These are phyloP conservation scores for Oligia fasciuncula DNA, from an alignment of 2,888 invertebrate species.

Conservation along the genomic window DNA sequence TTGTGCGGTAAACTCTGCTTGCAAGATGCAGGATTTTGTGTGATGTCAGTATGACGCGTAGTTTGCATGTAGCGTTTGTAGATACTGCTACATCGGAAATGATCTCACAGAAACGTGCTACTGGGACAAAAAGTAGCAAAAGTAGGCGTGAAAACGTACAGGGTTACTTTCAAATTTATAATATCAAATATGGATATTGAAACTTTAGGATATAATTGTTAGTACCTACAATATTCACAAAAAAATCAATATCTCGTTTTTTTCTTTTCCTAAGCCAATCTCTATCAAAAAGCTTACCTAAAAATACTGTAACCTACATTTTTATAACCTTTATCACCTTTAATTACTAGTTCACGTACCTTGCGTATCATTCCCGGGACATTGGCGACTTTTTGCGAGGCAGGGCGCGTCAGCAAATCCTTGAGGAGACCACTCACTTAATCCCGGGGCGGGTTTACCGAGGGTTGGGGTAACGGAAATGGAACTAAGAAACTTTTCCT, in stretches of 20 bases:
- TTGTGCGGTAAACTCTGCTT: no score
- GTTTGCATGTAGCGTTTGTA: no score
- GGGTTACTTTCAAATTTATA: background rate
- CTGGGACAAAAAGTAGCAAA: background rate
- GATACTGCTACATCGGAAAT: background rate
- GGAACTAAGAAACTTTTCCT: constrained; percentile 68
- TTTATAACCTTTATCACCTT: constrained; percentile 43
- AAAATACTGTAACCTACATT: constrained; percentile 1
- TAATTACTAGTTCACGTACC: constrained; percentile 59
- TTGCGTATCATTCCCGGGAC: constrained; percentile 61
- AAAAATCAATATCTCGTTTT: background rate
- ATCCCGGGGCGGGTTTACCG: constrained; percentile 62
- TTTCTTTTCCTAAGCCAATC: background rate
- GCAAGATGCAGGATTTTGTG: no score
- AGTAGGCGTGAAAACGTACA: background rate
- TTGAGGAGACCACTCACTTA: constrained; percentile 69
- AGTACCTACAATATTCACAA: background rate
- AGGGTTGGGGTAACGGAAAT: constrained; percentile 63
- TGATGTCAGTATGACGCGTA: no score
- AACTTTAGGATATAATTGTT: background rate
- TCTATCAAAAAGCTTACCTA: background rate
- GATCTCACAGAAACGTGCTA: background rate
- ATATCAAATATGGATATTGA: background rate
- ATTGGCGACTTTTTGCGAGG: constrained; percentile 68
- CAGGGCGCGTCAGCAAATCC: constrained; percentile 68